Base-by-base conservation (phyloP, 2,113 vertebrate genomes). In the Ariopsis seemanni region DNA sequence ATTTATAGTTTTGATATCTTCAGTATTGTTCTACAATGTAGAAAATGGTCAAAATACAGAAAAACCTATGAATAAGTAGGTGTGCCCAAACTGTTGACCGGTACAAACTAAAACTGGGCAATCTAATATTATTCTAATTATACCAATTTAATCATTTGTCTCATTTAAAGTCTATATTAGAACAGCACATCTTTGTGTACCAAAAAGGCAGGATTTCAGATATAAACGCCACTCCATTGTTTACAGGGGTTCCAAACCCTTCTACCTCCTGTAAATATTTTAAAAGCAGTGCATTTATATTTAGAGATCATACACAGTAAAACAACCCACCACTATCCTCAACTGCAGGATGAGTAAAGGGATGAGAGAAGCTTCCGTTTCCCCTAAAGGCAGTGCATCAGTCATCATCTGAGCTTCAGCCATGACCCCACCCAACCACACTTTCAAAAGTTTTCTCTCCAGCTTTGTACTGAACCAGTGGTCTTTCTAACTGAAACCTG, bases 401-500 rank as follows among this genome's bases (percentile, higher is more conserved):
- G 83, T 88, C 87, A 85, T 83, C 85, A 87, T 88, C 71, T 85
- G 78, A 89, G 90, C 62, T 85, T 79, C 58, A 87, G 83, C 71
- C 83, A 72, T 79, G 85, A 90, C 85, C 79, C 87, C 90, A 94
- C 90, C 90, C 89, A 85, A 91, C 93, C 93, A 93, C 94, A 92
- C 93, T 93, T 93, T 94, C 75, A 62, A 85, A 53, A 65, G 86
- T 88, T 93, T 85, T 88, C 89, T 86, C 85, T 83, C 87, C 90
- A 57, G 89, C 90, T 89, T 92, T 92, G 92, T 93, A 92, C 91
- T 89, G 89, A 90, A 90, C 69, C 91, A 91, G 88, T 88, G 91
- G 93, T 92, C 92, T 94, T 95, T 94, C 93, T 92, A 93, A 90
- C 91, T 92, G 94, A 92, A 95, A 95, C 92, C 89, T 82, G 90